Base-by-base conservation (phyloP, 1,140 invertebrate genomes). In the Drosophila athabasca region DNA sequence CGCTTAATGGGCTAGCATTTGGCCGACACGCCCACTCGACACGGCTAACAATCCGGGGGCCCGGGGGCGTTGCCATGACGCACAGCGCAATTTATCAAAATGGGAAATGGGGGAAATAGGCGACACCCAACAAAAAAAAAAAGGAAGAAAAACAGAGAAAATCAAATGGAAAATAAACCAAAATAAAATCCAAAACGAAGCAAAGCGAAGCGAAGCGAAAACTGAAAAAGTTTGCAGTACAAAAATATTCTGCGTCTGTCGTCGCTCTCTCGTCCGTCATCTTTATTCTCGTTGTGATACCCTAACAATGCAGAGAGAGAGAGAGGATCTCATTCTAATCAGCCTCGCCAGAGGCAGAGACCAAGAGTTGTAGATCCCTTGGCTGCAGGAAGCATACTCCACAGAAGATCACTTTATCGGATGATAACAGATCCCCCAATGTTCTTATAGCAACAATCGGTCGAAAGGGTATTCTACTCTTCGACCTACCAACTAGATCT, bases 51-150 rank as follows among this genome's bases (percentile, higher is more conserved):
- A 2, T 26, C 13, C 44, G 8, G 17, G 17, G 17, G 44, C 48
- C 35, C 45, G 44, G 7, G 19, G 15, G 52, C n/a, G 44, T 46
- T 41, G 45, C 54, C 48, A 62, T 50, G 61, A 60, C 74, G 44
- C 60, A 57, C 58, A 62, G 68, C 39, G 66, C 75, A 87, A 88
- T 87, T 87, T 87, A 87, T 87, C 82, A 87, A 87, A 88, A 87
- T 88, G 75, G 35, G 35, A 1, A 87, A 85, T 75, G 71, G 82
- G 55, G 50, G 11, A 74, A 45, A 50, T 41, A 53, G 26, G 15
- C 2, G 26, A 26, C 39, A 26, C 26, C 15, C 69, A 50, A 39
- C 58, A 51, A 53, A 57, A 75, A 35, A 19, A 45, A 49, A 39
- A 43, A 17, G 17, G 3, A 13, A 19, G 22, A 26, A 61, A 61